Evolutionary conservation across 2,888 invertebrate genomes (phyloP), one percentile per base, ranked within the genome.

Genomic region (Globia sparganii): DNA sequence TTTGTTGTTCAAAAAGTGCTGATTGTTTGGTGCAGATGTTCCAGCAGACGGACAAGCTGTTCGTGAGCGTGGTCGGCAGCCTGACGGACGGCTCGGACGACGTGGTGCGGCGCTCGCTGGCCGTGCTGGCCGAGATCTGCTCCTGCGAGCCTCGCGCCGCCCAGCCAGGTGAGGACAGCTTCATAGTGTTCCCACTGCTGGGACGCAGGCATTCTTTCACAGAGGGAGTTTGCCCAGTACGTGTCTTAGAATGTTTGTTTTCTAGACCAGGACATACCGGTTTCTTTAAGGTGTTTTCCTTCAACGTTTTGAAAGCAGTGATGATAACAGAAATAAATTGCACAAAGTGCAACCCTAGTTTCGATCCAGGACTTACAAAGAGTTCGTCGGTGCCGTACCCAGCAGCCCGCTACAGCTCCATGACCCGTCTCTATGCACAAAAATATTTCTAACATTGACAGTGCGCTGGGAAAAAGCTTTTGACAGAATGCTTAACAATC

Each of bases 51-150:
- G 98, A 97, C 90, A 97, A 97, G 86, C 95, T 98, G 86, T 98
- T 98, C 94, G 97, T 97, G 89, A 97, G 98, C 77, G 97, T 99
- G 73, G 97, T 99, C 94, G 97, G 97, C 89, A 98, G 98, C 46
- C 97, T 99, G 68, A 98, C 99, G 56, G 99, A 99, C 96, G 97
- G 98, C 80, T 98, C 99, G 0, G 99, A 99, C 95, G 99, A 99
- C 97, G 99, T 99, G 75, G 99, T 99, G 65, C 98, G 99, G 75
- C 98, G 99, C 93, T 98, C 98, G 93, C 97, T 99, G 75, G 99
- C 99, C 90, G 99, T 99, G 73, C 97, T 99, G 84, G 98, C 99
- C 3, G 98, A 98, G 97, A 97, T 98, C 84, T 97, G 97, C 93
- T 94, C 95, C 53, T 94, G 94, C 89, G 69, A 75, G 81, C 81